Evolutionary conservation across 2,888 invertebrate species (phyloP).

Genomic region (Scaptomyza flava): DNA sequence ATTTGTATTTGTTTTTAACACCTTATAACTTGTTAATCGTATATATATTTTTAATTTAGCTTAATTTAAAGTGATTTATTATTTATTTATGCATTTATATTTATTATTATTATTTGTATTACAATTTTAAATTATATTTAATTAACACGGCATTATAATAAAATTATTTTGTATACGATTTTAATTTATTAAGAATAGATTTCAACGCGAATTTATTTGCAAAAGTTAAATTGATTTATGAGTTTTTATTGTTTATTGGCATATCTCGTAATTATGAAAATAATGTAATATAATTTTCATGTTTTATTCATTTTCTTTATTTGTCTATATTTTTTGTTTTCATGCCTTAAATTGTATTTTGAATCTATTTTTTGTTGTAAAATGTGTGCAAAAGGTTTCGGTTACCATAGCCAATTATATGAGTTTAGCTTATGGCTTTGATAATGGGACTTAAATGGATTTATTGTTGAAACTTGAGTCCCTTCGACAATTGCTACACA

Average conservation of each 20-base stretch:
- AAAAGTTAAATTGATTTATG: slow-evolving; percentile 45
- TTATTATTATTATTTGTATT: slow-evolving; percentile 68
- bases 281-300: slow-evolving; percentile 19
- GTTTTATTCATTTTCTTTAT: slow-evolving; percentile 29
- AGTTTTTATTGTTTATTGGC: slow-evolving; percentile 34
- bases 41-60: slow-evolving; percentile 43
- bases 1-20: slow-evolving; percentile 74
- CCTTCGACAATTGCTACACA: slow-evolving; percentile 69
- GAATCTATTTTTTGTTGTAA: slow-evolving; percentile 48
- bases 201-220: slow-evolving; percentile 66
- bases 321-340: slow-evolving; percentile 67
- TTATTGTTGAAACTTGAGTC: slow-evolving; percentile 75
- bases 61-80: slow-evolving; percentile 62
- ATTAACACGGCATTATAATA: slow-evolving; percentile 39
- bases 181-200: slow-evolving; percentile 51
- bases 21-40: slow-evolving; percentile 69
- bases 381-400: slow-evolving; percentile 53
- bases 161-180: slow-evolving; percentile 38
- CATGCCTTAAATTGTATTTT: slow-evolving; percentile 66
- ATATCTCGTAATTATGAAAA: slow-evolving; percentile 18
- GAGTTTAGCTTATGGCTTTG: slow-evolving; percentile 29
- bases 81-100: slow-evolving; percentile 52
- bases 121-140: slow-evolving; percentile 63
- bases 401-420: slow-evolving; percentile 47
- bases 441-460: slow-evolving; percentile 59